These are phyloP conservation scores for Steatocranus sp. DNA, from an alignment of 2,797 vertebrate genomes.

Conservation along the genomic window DNA sequence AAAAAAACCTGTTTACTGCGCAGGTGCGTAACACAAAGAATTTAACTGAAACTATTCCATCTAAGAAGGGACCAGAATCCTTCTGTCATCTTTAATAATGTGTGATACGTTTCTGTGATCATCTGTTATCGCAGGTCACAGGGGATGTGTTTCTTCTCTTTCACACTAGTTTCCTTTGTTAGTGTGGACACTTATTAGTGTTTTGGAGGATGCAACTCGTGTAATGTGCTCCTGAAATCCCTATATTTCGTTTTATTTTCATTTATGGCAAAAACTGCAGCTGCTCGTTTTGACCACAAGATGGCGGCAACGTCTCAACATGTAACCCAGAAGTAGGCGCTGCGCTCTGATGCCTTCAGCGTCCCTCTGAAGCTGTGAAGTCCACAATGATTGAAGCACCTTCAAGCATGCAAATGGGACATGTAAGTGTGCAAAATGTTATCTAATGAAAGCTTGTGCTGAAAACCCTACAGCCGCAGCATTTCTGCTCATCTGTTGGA, in stretches of 20 bases:
- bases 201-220: neutral
- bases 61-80: neutral
- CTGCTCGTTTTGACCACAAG: slow-evolving; percentile 27
- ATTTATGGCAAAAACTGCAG: neutral
- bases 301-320: slow-evolving; percentile 40
- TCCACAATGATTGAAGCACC: neutral
- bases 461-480: accelerated
- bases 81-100: neutral
- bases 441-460: neutral
- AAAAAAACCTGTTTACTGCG: accelerated
- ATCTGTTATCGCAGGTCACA: neutral
- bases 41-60: neutral
- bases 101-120: neutral
- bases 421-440: neutral
- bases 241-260: neutral
- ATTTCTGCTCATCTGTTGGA: accelerated
- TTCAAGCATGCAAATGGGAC: neutral
- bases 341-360: slow-evolving; percentile 30
- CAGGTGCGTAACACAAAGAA: neutral
- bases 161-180: neutral
- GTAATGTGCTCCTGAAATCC: neutral
- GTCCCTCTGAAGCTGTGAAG: neutral
- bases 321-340: neutral
- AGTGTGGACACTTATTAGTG: neutral
- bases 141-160: neutral